Evolutionary conservation across 2,888 invertebrate species (phyloP).

Genomic region (Caenorhabditis angaria): DNA sequence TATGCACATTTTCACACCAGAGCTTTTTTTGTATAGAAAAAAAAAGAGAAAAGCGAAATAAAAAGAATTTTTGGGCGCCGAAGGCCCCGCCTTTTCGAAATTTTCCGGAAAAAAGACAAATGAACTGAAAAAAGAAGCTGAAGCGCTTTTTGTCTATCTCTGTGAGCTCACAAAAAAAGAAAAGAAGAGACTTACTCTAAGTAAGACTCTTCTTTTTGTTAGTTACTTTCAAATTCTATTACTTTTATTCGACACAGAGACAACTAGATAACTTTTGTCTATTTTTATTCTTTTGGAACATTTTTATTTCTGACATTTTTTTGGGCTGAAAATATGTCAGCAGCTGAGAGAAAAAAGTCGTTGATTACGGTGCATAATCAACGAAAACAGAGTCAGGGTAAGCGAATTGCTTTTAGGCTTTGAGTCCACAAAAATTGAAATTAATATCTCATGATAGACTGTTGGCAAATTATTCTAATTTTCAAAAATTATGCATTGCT

Average conservation of each 20-base stretch:
- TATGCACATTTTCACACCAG: background rate
- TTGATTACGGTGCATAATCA: conserved; percentile 48
- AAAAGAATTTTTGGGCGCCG: background rate
- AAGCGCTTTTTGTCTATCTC: background rate
- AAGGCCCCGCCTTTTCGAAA: background rate
- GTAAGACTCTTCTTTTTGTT: background rate
- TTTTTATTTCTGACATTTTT: background rate
- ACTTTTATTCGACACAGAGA: conserved; percentile 2
- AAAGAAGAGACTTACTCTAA: background rate
- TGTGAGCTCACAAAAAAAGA: background rate
- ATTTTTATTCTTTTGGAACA: background rate
- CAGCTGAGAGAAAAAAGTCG: conserved; percentile 44
- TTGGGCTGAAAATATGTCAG: conserved; percentile 10
- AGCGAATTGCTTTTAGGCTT: no score
- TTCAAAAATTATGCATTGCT: no score
- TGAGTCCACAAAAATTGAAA: no score
- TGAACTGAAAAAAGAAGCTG: background rate
- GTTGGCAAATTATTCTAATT: no score
- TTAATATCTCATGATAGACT: no score
- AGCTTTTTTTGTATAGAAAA: no score
- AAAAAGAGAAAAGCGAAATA: background rate
- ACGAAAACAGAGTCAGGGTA: conserved; percentile 49
- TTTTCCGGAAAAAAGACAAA: background rate
- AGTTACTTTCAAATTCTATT: conserved; percentile 10
- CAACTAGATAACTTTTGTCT: no score